phyloP scores from a whole-genome alignment of 1,140 invertebrate genomes.

The Melitaea cinxia region DNA sequence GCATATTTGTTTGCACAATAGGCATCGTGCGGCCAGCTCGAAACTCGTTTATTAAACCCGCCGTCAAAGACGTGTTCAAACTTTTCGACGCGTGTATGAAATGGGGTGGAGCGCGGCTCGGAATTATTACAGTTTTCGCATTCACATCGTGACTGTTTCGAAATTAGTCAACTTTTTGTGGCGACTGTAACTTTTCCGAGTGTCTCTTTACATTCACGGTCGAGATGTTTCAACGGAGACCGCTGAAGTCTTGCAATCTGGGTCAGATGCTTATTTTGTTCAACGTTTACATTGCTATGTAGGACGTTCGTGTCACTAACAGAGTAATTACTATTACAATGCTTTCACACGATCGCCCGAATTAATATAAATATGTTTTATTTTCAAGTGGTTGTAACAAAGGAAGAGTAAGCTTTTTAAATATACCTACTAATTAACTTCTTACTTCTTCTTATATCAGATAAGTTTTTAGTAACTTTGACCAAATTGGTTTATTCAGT shows the following conservation, averaged over 20 bases:
- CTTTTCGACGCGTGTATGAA: slow-evolving; percentile 33
- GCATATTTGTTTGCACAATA: slow-evolving; percentile 23
- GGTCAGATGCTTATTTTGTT: slow-evolving; percentile 13
- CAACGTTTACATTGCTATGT: background rate
- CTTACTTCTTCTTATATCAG: no score
- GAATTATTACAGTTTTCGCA: slow-evolving; percentile 23
- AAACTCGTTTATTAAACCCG: slow-evolving; percentile 31
- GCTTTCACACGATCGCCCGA: background rate
- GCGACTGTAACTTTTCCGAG: slow-evolving; percentile 23
- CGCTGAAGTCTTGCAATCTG: slow-evolving; percentile 4
- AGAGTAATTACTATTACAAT: background rate
- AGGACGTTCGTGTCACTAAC: background rate
- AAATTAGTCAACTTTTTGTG: slow-evolving; percentile 36
- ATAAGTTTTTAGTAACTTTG: no score
- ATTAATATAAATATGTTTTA: no score
- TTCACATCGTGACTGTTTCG: slow-evolving; percentile 26
- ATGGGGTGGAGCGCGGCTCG: slow-evolving; percentile 29
- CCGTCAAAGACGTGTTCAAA: slow-evolving; percentile 35
- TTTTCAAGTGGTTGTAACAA: no score
- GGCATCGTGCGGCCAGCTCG: slow-evolving; percentile 12
- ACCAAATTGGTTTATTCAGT: no score
- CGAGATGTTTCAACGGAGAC: slow-evolving; percentile 10
- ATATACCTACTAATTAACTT: no score
- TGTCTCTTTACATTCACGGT: slow-evolving; percentile 14
- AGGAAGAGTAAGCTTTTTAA: no score